Percentiles rank a stretch among this genome's conserved stretches.
Evolutionary conservation across 2,888 invertebrate species (phyloP).

Genomic region (Papilio elwesi): DNA sequence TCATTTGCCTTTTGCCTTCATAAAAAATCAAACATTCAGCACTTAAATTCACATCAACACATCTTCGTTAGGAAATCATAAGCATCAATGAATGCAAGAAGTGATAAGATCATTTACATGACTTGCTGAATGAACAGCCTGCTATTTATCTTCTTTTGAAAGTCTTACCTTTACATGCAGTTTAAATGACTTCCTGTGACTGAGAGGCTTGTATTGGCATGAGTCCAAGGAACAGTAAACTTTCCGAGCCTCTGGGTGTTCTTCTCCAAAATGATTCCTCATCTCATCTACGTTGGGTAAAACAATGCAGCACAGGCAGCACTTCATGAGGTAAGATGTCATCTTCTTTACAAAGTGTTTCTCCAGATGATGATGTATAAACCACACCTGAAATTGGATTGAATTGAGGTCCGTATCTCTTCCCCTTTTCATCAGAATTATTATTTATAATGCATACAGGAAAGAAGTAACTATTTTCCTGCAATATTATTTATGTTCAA

Average conservation of each 20-base stretch:
- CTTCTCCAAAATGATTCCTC: slow-evolving; percentile 65
- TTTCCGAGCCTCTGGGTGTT: slow-evolving; percentile 71
- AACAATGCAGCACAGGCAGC: slow-evolving; percentile 69
- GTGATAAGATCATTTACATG: no score
- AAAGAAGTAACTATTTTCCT: no score
- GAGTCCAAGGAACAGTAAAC: slow-evolving; percentile 70
- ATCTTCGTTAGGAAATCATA: no score
- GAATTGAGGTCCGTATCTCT: not conserved
- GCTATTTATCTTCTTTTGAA: not conserved
- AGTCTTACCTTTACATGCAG: slow-evolving; percentile 72
- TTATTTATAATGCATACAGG: no score
- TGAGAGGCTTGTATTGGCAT: slow-evolving; percentile 73
- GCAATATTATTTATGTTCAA: no score
- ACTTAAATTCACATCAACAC: no score
- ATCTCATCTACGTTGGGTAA: slow-evolving; percentile 63
- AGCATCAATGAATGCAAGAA: no score
- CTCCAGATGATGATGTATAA: slow-evolving; percentile 67
- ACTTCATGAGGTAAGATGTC: slow-evolving; percentile 66
- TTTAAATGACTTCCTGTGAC: slow-evolving; percentile 73
- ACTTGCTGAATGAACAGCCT: no score
- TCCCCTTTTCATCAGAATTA: no score
- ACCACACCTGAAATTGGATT: slow-evolving; percentile 67
- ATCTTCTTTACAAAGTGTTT: slow-evolving; percentile 56
- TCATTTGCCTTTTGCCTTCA: no score
- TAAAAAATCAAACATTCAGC: no score